Percentiles rank a stretch among this genome's conserved stretches.
Evolutionary conservation across 2,113 vertebrate species (phyloP).

Genomic region (Zosterops lateralis): DNA sequence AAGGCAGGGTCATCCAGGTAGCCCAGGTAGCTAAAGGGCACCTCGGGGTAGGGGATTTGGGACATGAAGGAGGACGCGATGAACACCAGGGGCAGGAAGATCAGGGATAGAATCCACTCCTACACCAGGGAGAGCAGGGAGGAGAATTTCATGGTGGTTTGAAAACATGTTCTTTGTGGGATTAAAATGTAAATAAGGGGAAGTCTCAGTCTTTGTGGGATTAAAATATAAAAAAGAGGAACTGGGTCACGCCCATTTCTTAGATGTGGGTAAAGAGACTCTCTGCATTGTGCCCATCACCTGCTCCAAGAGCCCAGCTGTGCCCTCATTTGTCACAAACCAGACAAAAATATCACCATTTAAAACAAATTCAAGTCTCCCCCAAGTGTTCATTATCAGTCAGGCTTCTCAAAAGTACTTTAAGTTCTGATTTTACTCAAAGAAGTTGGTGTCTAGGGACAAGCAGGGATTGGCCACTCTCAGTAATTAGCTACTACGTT

Average conservation of each 20-base stretch:
- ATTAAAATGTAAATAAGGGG: neutral
- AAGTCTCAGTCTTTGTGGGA: neutral
- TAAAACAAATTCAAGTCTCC: neutral
- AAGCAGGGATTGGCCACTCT: neutral
- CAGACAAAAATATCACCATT: neutral
- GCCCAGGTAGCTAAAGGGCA: conserved; percentile 20
- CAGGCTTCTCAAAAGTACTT: neutral
- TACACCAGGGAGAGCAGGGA: neutral
- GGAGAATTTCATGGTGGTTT: accelerated
- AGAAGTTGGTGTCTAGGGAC: accelerated
- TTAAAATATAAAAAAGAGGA: neutral
- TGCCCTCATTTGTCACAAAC: neutral
- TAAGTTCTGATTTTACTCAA: neutral
- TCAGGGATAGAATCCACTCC: conserved; percentile 66
- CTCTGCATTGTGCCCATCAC: neutral
- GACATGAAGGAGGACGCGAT: accelerated
- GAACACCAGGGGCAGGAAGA: conserved; percentile 7
- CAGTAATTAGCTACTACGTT: neutral
- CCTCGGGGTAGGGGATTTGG: neutral
- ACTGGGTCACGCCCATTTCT: accelerated
- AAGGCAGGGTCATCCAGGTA: conserved; percentile 42
- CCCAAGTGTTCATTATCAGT: neutral
- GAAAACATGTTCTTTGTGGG: accelerated
- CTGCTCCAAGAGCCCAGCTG: neutral
- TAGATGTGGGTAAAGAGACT: accelerated